Base-by-base conservation (phyloP, 2,888 invertebrate genomes). In the Geophilus truncorum region DNA sequence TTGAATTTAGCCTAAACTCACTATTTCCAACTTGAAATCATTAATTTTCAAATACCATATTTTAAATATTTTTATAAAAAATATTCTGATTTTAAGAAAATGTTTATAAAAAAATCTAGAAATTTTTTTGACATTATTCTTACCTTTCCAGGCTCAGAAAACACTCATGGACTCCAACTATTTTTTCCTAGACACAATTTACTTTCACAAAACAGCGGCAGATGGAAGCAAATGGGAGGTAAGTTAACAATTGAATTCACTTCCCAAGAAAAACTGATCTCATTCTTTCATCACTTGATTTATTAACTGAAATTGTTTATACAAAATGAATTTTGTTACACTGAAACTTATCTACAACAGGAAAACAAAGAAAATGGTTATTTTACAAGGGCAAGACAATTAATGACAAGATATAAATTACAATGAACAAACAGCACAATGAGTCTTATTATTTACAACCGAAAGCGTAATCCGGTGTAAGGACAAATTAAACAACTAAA, bases 181-280 rank as follows among this genome's bases (percentile, higher is more conserved):
- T 86, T 92, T 93, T 85, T 92, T 91, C 84, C 87, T 92, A 80
- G 93, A 94, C 85, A 90, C 91, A 81, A 84, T 93, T 78, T 90
- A 92, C 84, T 90, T 92, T 6, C 93, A 93, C 86, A 92, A 93
- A 85, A 90, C 91, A 80, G 90, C 91, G 5, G 90, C 90, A 85
- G 87, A 89, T 0, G 87, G 90, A 2, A 91, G 92, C 85, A 90
- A 91, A 85, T 92, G 92, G 88, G 90, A 81, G 81, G 81, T 81
- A 78, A 77, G 80, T 23, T 10, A 9, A 7, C 2, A 15, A 40
- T 9, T 40, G 2, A 12, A 12, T 40, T 40, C 15, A 12, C 15
- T 40, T 40, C 15, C n/a, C n/a, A n/a, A n/a, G n/a, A n/a, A n/a
- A n/a, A n/a, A n/a, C n/a, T n/a, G n/a, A n/a, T n/a, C n/a, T n/a